Evolutionary conservation across 2,797 vertebrate species (phyloP), one percentile per base, ranked within the genome.

Genomic region (Acestrorhynchus altus): DNA sequence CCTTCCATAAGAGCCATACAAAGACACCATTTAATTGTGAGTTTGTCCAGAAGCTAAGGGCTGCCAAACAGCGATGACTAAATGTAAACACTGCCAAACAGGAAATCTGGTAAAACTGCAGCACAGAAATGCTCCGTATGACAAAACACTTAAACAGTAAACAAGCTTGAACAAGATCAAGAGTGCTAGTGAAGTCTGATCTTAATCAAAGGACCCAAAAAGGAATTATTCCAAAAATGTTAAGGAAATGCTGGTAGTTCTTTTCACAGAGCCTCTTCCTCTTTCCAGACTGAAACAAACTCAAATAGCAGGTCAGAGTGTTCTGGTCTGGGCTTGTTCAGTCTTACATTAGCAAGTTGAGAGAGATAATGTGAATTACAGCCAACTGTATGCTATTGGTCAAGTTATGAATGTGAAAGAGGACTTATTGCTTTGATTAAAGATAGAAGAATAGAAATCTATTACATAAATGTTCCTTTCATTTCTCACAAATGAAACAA

Each of bases 261-360:
- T 44, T 44, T 52, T 8, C 69, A n/a, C 22, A 10, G 11, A 69
- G 35, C 9, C 47, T 39, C 68, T 61, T 76, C 49, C 49, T 72
- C 70, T 49, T 82, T 72, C 70, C 39, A 72, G 61, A 39, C 20
- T 22, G 57, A 49, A 24, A 44, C 11, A 31, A 69, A 68, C 40
- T 56, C 10, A 68, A 52, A 26, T 24, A 51, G 69, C 52, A 72
- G 22, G 22, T 16, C 66, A 77, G 28, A 40, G 31, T 10, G 11
- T 12, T 66, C 16, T 12, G 22, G 31, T 49, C 11, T 40, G 10
- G 44, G 18, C 52, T 44, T 61, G 39, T 16, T 61, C 20, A 31
- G 42, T 13, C 54, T 44, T 69, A 18, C 20, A 56, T 4, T 71
- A 59, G n/a, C 4, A 22, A 24, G 61, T 44, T 44, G 44, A 44